Conservation (phyloP, 2,113 vertebrate species). For the Heloderma charlesbogerti region DNA sequence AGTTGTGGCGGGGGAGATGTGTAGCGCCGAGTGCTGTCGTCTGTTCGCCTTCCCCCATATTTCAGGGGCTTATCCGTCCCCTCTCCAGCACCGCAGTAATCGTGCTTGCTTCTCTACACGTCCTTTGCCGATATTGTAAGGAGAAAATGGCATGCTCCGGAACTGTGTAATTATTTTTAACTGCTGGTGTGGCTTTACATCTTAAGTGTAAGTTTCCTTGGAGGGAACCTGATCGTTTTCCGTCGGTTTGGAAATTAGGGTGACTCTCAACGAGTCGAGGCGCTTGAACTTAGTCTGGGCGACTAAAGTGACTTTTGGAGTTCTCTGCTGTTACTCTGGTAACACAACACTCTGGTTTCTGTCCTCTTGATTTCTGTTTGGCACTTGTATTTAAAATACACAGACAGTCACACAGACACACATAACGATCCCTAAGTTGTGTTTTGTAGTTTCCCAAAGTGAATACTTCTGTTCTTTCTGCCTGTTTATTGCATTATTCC, state of each 20-base stretch:
- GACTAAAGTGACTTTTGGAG: background rate
- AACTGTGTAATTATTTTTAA: constrained; percentile 35
- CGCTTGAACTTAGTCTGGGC: background rate
- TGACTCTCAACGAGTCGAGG: accelerated
- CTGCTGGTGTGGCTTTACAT: constrained; percentile 4
- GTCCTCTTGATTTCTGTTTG: background rate
- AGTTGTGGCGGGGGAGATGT: too few relatives aligned
- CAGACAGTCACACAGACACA: too few relatives aligned
- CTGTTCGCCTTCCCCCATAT: background rate
- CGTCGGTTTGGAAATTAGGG: background rate
- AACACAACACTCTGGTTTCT: too few relatives aligned
- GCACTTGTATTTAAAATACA: background rate
- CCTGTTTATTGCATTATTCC: too few relatives aligned
- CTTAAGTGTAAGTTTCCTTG: constrained; percentile 6
- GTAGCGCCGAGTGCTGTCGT: background rate
- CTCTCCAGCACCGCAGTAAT: background rate
- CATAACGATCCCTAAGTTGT: too few relatives aligned
- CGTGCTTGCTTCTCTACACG: constrained; percentile 43
- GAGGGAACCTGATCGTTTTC: background rate
- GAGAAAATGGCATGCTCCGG: background rate
- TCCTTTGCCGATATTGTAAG: background rate
- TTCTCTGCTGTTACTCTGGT: background rate
- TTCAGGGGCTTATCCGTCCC: background rate
- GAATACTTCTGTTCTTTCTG: too few relatives aligned
- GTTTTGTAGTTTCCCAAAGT: too few relatives aligned